Evolutionary conservation across 2,113 vertebrate genomes (phyloP).

Genomic region (Garra rufa): DNA sequence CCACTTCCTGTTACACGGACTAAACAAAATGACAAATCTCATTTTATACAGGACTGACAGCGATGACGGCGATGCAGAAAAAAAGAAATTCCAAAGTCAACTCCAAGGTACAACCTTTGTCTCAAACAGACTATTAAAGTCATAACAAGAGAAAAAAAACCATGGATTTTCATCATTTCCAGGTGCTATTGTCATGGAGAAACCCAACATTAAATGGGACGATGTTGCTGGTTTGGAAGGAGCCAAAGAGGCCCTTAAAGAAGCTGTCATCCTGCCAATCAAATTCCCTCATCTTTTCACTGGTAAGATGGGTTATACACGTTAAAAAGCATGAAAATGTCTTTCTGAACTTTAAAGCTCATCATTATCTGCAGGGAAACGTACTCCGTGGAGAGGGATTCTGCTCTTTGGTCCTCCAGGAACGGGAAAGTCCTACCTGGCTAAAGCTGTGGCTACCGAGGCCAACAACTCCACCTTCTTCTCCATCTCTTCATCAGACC

Average conservation of each 20-base stretch:
- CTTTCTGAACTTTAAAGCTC: not conserved
- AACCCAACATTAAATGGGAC: conserved; percentile 94
- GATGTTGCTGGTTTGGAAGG: conserved; percentile 94
- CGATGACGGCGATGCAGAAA: conserved; percentile 94
- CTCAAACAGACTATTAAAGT: not conserved
- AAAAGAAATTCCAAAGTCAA: conserved; percentile 96
- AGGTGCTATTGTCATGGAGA: conserved; percentile 98
- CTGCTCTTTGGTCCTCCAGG: conserved; percentile 93
- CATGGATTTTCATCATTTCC: not conserved
- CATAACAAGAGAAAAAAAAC: not conserved
- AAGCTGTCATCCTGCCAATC: conserved; percentile 96
- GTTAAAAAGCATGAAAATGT: not conserved
- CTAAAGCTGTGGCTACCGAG: conserved; percentile 88
- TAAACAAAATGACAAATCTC: not conserved
- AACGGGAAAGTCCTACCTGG: conserved; percentile 94
- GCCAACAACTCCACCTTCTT: conserved; percentile 88
- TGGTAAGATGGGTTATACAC: conserved; percentile 65
- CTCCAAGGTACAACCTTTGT: conserved; percentile 84
- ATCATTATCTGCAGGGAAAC: conserved; percentile 79
- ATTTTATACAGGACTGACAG: conserved; percentile 84
- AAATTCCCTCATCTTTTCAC: conserved; percentile 98
- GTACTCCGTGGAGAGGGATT: conserved; percentile 94
- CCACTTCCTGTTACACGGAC: not conserved
- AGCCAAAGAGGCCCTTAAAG: conserved; percentile 96
- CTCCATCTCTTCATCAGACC: conserved; percentile 89